Base-by-base conservation (phyloP, 2,888 invertebrate genomes). In the Temnothorax unifasciatus region DNA sequence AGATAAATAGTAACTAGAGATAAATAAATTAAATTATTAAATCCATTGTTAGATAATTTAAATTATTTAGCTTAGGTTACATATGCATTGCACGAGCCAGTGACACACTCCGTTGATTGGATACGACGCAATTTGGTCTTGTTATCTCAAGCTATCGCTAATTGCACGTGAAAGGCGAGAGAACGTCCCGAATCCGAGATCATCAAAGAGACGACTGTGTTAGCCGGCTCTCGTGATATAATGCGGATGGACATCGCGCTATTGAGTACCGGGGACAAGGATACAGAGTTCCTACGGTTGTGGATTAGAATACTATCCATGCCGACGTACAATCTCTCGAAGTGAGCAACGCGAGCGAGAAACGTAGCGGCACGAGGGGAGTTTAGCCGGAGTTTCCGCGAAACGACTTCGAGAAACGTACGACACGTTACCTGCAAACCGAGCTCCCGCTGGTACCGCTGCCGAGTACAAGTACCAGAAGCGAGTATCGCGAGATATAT, bases 121-220 rank as follows among this genome's bases (percentile, higher is more conserved):
- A 44, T 29, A 21, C 41, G n/a, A 41, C n/a, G 6, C 13, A n/a
- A 52, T 59, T 21, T n/a, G n/a, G 29, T n/a, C 13, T 34, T 18
- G 13, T 54, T 54, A 25, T 76, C 25, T 13, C 25, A 61, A 77
- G 18, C 41, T 64, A 54, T 63, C 21, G 21, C 15, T 41, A 52
- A 77, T 76, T 76, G 50, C 50, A 66, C 13, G 34, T 34, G 21
- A 38, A 64, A 25, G 34, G 11, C 18, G 50, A 38, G 18, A 25
- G 25, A 66, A 34, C n/a, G 41, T 54, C 5, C 15, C 15, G 52
- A 64, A 76, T 76, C 25, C n/a, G 66, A 84, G 85, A 73, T 86
- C 79, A 76, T 71, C 52, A 54, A 21, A 92, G 93, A 93, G 93
- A 93, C 91, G 92, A 92, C 93, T 93, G 91, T 93, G 93, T 93